Evolutionary conservation across 2,888 invertebrate species (phyloP).

Genomic region (Eupithecia dodoneata): DNA sequence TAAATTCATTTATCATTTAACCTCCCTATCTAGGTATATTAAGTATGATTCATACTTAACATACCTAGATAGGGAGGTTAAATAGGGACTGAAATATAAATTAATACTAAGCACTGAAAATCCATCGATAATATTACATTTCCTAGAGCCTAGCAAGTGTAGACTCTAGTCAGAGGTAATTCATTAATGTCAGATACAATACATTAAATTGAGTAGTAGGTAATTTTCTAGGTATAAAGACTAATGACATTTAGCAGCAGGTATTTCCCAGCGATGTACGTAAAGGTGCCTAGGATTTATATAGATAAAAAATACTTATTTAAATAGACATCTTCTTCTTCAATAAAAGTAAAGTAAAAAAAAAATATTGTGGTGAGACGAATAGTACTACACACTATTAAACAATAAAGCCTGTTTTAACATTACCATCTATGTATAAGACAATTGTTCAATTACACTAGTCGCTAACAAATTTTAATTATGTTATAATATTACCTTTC

Average conservation of each 20-base stretch:
- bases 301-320: not conserved
- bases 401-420: not conserved
- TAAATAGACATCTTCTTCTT: not conserved
- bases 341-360: no score
- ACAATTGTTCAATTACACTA: not conserved
- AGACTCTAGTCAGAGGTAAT: not conserved
- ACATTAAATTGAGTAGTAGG: not conserved
- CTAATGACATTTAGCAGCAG: not conserved
- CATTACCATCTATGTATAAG: not conserved
- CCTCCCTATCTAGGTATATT: not conserved
- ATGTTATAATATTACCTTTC: slow-evolving; percentile 18
- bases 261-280: not conserved
- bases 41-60: not conserved
- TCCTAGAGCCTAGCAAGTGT: not conserved
- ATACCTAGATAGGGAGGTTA: no score
- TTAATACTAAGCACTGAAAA: not conserved
- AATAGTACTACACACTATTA: no score
- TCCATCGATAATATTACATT: not conserved
- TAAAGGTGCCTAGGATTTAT: not conserved
- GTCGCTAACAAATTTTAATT: not conserved
- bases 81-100: no score
- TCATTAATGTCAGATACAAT: not conserved
- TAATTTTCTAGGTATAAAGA: not conserved
- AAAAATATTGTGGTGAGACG: no score
- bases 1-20: not conserved